Percentiles rank a stretch among this genome's conserved stretches.
These are phyloP conservation scores for Drosophila hamatofila DNA, from an alignment of 2,888 invertebrate genomes.

Conservation along the genomic window DNA sequence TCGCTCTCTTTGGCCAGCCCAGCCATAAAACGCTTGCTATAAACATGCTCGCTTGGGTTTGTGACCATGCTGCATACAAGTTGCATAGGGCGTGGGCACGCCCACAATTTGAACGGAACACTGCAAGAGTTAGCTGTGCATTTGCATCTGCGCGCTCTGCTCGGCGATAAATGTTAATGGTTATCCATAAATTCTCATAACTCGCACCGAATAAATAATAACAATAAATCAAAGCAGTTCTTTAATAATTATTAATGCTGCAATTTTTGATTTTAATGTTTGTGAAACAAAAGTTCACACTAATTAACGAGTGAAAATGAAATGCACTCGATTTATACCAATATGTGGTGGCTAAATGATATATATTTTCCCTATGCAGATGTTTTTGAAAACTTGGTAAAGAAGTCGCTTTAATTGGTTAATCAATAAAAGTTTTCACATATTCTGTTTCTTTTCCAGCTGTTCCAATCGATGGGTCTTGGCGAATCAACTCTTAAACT, in stretches of 20 bases:
- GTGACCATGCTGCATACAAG: constrained; percentile 40
- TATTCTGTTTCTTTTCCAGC: too few relatives aligned
- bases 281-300: background rate
- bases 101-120: background rate
- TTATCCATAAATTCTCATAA: constrained; percentile 39
- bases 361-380: too few relatives aligned
- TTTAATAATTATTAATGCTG: constrained; percentile 34
- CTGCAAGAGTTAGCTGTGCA: background rate
- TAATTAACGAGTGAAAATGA: background rate
- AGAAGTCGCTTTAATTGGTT: too few relatives aligned
- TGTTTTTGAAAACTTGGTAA: too few relatives aligned
- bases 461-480: too few relatives aligned
- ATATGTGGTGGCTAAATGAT: background rate
- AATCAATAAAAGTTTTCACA: too few relatives aligned
- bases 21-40: constrained; percentile 44
- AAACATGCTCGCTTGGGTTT: constrained; percentile 29
- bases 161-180: constrained; percentile 41
- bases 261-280: constrained; percentile 15
- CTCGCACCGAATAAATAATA: constrained; percentile 29
- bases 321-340: background rate
- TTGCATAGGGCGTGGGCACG: background rate
- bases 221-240: constrained; percentile 36
- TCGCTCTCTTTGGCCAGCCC: background rate
- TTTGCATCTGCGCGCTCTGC: too few relatives aligned
- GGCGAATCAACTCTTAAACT: too few relatives aligned